These are phyloP conservation scores for Neolamprologus devosi DNA, from an alignment of 2,113 vertebrate genomes.

Conservation along the genomic window DNA sequence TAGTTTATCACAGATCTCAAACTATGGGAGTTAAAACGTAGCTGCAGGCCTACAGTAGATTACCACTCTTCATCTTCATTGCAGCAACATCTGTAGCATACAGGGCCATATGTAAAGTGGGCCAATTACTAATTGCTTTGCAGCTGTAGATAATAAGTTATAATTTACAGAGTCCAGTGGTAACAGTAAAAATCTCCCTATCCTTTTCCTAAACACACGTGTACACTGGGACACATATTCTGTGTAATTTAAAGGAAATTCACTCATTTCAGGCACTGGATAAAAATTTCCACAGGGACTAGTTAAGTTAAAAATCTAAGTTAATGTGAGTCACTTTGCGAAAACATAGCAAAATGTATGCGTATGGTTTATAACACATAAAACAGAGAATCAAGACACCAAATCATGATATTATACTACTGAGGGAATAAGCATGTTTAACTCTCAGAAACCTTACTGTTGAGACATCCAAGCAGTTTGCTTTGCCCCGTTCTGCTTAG, in stretches of 20 bases:
- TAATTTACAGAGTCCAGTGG: background rate
- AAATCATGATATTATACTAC: background rate
- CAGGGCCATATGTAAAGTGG: background rate
- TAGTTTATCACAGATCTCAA: background rate
- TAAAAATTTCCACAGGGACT: background rate
- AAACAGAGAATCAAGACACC: background rate
- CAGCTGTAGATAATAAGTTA: background rate
- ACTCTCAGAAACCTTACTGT: background rate
- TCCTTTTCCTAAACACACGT: background rate
- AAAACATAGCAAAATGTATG: background rate
- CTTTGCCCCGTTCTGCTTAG: background rate
- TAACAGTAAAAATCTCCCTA: background rate
- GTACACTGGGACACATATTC: background rate
- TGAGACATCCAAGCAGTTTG: conserved; percentile 4
- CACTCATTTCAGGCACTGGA: background rate
- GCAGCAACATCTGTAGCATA: background rate
- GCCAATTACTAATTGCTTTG: background rate
- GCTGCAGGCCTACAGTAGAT: background rate
- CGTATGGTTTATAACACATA: background rate
- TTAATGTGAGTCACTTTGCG: background rate
- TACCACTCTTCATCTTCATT: background rate
- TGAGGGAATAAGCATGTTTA: background rate
- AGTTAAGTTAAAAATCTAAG: background rate
- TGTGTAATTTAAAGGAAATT: background rate
- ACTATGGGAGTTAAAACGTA: background rate